A percentile compares a stretch with the other conserved stretches of the same genome.
These are phyloP conservation scores for Oreonectes daqikongensis DNA, from an alignment of 2,797 vertebrate species.

Conservation along the genomic window DNA sequence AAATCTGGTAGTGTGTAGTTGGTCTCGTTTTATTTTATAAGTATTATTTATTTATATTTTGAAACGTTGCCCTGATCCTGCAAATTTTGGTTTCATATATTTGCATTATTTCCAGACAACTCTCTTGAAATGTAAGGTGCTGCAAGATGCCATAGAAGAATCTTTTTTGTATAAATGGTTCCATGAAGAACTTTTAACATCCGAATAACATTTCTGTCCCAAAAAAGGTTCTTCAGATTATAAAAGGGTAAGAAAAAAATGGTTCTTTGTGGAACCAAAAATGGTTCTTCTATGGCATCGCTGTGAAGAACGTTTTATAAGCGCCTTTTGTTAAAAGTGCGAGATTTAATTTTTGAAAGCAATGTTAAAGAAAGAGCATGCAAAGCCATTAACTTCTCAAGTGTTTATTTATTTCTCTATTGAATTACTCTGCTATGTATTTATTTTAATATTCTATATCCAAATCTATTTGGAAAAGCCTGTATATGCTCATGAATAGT, in stretches of 20 bases:
- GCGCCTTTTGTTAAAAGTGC: too few species aligned
- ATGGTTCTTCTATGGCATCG: too few species aligned
- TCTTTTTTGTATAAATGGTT: too few species aligned
- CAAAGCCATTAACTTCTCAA: slow-evolving; percentile 26
- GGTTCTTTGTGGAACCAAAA: too few species aligned
- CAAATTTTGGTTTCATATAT: slow-evolving; percentile 8
- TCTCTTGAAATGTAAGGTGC: too few species aligned
- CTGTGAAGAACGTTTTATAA: too few species aligned
- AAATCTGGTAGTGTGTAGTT: background rate
- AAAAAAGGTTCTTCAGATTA: too few species aligned
- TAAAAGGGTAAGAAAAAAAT: too few species aligned
- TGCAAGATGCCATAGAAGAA: too few species aligned
- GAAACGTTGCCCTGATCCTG: background rate
- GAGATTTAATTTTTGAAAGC: slow-evolving; percentile 28
- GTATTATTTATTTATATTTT: background rate
- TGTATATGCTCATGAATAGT: slow-evolving; percentile 29
- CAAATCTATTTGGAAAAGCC: slow-evolving; percentile 3
- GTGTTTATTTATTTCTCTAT: slow-evolving; percentile 37
- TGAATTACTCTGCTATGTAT: slow-evolving; percentile 43
- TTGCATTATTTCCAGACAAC: slow-evolving; percentile 31
- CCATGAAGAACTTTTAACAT: too few species aligned
- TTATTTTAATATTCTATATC: slow-evolving; percentile 24
- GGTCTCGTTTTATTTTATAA: background rate
- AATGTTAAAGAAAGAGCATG: slow-evolving; percentile 22
- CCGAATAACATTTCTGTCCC: too few species aligned